Percentiles rank a stretch among this genome's conserved stretches.
These are phyloP conservation scores for Zygothrica quintamaculata DNA, from an alignment of 2,888 invertebrate genomes.

Conservation along the genomic window DNA sequence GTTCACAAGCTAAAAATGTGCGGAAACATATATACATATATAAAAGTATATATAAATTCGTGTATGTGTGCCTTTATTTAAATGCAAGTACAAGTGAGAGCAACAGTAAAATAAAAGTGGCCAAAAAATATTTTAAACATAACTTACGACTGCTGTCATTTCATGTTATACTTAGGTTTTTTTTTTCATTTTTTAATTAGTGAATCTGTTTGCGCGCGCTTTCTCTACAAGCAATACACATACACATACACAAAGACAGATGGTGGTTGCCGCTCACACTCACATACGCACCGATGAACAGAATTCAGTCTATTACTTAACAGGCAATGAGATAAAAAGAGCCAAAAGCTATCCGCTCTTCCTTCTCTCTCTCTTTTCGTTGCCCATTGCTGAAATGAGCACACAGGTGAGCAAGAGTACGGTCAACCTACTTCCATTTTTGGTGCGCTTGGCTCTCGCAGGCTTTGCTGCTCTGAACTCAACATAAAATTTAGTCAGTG, in stretches of 20 bases:
- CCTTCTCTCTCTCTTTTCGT: slow-evolving; percentile 7
- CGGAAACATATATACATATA: slow-evolving; percentile 47
- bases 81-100: slow-evolving; percentile 14
- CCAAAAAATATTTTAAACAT: slow-evolving; percentile 27
- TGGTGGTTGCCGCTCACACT: slow-evolving; percentile 34
- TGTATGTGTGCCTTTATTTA: slow-evolving; percentile 10
- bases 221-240: slow-evolving; percentile 67
- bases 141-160: slow-evolving; percentile 32
- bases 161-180: slow-evolving; percentile 39
- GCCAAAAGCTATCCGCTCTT: slow-evolving; percentile 26
- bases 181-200: slow-evolving; percentile 42
- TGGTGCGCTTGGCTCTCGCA: slow-evolving; percentile 30
- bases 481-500: slow-evolving; percentile 15
- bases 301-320: slow-evolving; percentile 72
- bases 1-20: slow-evolving; percentile 46
- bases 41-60: slow-evolving; percentile 31
- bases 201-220: slow-evolving; percentile 74
- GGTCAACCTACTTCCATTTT: slow-evolving; percentile 65
- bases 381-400: slow-evolving; percentile 35
- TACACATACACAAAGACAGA: slow-evolving; percentile 22
- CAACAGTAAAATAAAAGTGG: slow-evolving; percentile 15
- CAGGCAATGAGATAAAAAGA: slow-evolving; percentile 51
- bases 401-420: slow-evolving; percentile 46
- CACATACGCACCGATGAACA: slow-evolving; percentile 30
- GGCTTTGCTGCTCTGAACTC: slow-evolving; percentile 15